Evolutionary conservation across 2,113 vertebrate genomes (phyloP), one percentile per base, ranked within the genome.

Genomic region (Deroptyus accipitrinus): DNA sequence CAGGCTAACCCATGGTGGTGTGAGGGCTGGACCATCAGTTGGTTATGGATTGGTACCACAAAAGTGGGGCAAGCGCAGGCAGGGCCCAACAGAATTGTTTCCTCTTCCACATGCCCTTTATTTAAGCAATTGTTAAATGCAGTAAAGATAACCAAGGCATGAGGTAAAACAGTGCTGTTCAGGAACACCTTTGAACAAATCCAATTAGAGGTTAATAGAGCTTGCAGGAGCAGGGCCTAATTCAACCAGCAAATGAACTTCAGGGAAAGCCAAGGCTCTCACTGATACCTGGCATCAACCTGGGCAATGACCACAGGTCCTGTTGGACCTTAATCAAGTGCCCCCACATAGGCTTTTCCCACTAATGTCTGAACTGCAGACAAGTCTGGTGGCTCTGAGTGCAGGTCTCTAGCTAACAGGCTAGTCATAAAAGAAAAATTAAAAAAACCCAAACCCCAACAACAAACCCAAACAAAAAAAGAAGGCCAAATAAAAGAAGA

Each of bases 1-100:
- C 30, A 13, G 90, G 51, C 67, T 92, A 16, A 2, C 41, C 3
- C 2, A 37, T 18, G 63, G 13, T 8, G 12, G 11, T 30, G 39
- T 0, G 1, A 31, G 61, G 66, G 70, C 55, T 35, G 90, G 39
- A 39, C 49, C 55, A 28, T 2, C 2, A 3, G n/a, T 0, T 13
- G 70, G 82, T 39, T 48, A 6, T 63, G 7, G 67, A 83, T 78
- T 4, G 16, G 13, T 41, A 11, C 33, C 7, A 4, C 1, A 3
- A 16, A 27, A 52, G 54, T 78, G 41, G 66, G 67, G 90, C 10
- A 13, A 51, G 86, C 74, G 6, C 63, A 9, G 37, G 22, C 13
- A 3, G 31, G 11, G 11, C 57, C 67, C 73, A 10, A 64, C 49
- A 48, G 90, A 52, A 52, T 2, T 22, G 39, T 48, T 74, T 13